Evolutionary conservation across 2,888 invertebrate species (phyloP).

Genomic region (Drosophila putrida): DNA sequence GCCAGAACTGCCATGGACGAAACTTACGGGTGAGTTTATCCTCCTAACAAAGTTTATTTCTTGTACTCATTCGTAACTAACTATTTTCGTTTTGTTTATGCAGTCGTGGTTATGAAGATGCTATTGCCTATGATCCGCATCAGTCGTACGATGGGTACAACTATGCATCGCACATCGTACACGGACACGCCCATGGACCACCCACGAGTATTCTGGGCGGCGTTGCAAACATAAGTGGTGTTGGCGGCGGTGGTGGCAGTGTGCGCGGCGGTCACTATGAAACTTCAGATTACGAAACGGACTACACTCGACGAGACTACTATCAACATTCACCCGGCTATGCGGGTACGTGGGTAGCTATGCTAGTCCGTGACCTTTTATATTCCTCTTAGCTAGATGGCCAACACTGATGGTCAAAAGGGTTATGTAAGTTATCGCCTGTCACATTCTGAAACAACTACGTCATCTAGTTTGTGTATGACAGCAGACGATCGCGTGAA

Average conservation of each 20-base stretch:
- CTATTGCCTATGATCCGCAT: conserved; percentile 81
- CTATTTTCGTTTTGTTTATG: neutral
- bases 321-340: conserved; percentile 85
- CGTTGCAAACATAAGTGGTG: conserved; percentile 55
- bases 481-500: too few relatives aligned
- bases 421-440: too few relatives aligned
- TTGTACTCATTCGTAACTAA: neutral
- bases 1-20: conserved; percentile 94
- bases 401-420: too few relatives aligned
- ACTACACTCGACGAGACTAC: conserved; percentile 84
- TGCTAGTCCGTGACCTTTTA: too few relatives aligned
- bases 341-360: conserved; percentile 72
- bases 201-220: conserved; percentile 71
- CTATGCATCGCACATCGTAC: conserved; percentile 71
- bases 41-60: neutral
- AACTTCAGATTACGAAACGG: conserved; percentile 83
- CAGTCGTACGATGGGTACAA: conserved; percentile 83
- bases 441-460: too few relatives aligned
- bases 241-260: conserved; percentile 55
- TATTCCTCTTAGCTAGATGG: too few relatives aligned
- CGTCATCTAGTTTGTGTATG: too few relatives aligned
- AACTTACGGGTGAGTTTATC: conserved; percentile 87
- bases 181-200: conserved; percentile 75
- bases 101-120: conserved; percentile 84
- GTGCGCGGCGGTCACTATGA: conserved; percentile 80